phyloP scores from a whole-genome alignment of 1,140 invertebrate species.

The Caenorhabditis inopinata region DNA sequence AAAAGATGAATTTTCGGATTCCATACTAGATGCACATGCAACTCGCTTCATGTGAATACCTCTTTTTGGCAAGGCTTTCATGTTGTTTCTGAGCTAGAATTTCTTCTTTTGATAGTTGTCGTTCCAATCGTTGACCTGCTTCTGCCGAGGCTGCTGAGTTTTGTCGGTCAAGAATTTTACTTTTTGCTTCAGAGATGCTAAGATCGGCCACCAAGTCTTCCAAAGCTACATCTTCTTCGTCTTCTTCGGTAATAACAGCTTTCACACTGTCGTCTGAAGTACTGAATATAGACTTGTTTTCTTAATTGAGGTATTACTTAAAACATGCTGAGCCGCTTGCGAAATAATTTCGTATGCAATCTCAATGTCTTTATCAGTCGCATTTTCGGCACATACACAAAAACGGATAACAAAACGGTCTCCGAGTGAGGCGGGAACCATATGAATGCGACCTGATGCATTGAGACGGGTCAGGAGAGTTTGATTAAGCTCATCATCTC shows the following conservation, averaged over 20 bases:
- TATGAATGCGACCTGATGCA: conserved; percentile 90
- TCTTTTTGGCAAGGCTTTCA: conserved; percentile 47
- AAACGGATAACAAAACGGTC: conserved; percentile 77
- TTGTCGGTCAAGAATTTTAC: background rate
- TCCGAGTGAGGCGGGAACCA: conserved; percentile 73
- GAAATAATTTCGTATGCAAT: conserved; percentile 64
- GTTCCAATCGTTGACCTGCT: background rate
- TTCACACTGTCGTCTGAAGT: conserved; percentile 57
- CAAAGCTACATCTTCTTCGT: conserved; percentile 56
- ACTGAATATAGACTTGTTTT: background rate
- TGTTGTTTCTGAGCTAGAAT: conserved; percentile 44
- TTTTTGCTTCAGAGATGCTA: background rate
- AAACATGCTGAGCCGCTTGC: conserved; percentile 52
- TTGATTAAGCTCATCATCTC: conserved; percentile 86
- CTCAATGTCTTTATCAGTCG: conserved; percentile 67
- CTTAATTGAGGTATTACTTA: conserved; percentile 41
- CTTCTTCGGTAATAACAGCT: conserved; percentile 63
- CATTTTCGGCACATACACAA: conserved; percentile 88
- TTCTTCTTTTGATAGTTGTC: conserved; percentile 46
- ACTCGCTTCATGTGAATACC: background rate
- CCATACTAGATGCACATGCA: background rate
- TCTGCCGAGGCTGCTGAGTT: background rate
- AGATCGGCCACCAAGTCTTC: conserved; percentile 46
- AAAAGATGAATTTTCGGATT: background rate
- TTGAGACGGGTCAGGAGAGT: conserved; percentile 90